Base-by-base conservation (phyloP, 2,888 invertebrate species). In the Cartodere bifasciata region DNA sequence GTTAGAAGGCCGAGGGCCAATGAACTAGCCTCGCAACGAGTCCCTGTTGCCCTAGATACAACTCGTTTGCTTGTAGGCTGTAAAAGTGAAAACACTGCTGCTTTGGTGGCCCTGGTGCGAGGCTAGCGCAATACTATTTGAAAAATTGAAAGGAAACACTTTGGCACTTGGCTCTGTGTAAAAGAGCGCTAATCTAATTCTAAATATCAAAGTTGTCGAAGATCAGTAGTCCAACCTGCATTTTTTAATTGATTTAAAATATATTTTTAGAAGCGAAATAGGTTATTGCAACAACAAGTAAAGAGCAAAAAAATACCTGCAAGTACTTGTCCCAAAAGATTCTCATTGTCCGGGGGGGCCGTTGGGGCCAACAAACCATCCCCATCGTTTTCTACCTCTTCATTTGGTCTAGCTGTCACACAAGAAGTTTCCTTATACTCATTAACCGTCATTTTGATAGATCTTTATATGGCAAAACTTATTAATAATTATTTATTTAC, bases 1-100 rank as follows among this genome's bases (percentile, higher is more conserved):
- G 54, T 57, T 58, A 63, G 67, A 68, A 67, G 68, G 67, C 67
- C 67, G 66, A 56, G 55, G 63, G 61, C 67, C 68, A 69, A 69
- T 63, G 70, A 66, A 68, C 70, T 68, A 64, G 62, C 57, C 67
- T 67, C 67, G 53, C 49, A 49, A 52, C 48, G 54, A 61, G 63
- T 49, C 48, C 44, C 50, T 31, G 34, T 36, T 58, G 59, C 52
- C 59, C 60, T 49, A 60, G 55, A 57, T 60, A 52, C 43, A 40
- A n/a, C n/a, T n/a, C n/a, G n/a, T n/a, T n/a, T n/a, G n/a, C n/a
- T n/a, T n/a, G n/a, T n/a, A n/a, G n/a, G n/a, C n/a, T n/a, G n/a
- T n/a, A n/a, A 50, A 49, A 50, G 52, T 50, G 52, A 52, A 55
- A 54, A 52, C 45, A 37, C 32, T 43, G 41, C 35, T 42, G 34